Conservation (phyloP, 2,797 vertebrate genomes). For the Coranthus polyacanthus region DNA sequence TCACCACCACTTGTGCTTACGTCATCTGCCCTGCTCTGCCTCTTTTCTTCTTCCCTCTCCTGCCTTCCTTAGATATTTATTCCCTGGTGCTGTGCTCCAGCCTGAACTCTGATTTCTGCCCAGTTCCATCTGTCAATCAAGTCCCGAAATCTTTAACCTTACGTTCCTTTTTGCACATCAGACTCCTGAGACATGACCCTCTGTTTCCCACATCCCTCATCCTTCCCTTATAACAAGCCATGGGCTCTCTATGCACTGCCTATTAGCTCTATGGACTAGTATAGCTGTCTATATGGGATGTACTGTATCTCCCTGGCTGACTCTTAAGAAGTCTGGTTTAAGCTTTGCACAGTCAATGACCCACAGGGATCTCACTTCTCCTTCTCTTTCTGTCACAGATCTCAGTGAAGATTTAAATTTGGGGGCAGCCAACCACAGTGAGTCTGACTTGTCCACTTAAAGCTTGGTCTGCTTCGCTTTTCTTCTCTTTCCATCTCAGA, state of each 20-base stretch:
- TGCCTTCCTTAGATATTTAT: background rate
- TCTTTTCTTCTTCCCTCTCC: background rate
- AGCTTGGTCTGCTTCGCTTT: constrained; percentile 11
- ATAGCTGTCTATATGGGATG: background rate
- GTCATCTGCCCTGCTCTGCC: background rate
- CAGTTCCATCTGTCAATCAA: constrained; percentile 31
- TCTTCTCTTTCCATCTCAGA: constrained; percentile 34
- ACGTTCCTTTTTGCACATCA: constrained; percentile 17
- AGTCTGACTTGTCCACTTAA: constrained; percentile 50
- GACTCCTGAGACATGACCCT: constrained; percentile 19
- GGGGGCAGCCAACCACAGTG: constrained; percentile 29
- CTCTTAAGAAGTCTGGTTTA: constrained; percentile 11
- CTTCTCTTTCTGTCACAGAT: constrained; percentile 43
- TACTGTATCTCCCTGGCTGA: constrained; percentile 11
- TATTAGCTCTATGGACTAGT: constrained; percentile 8
- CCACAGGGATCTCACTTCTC: background rate
- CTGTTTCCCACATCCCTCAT: background rate
- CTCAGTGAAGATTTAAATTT: constrained; percentile 38
- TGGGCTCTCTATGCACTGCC: background rate
- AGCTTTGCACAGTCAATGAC: constrained; percentile 20
- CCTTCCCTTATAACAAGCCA: constrained; percentile 2
- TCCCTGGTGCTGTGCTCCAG: constrained; percentile 1
- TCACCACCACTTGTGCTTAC: background rate
- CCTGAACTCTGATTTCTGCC: constrained; percentile 29
- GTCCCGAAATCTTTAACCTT: constrained; percentile 30